phyloP scores from a whole-genome alignment of 1,140 invertebrate genomes.

The Bombus confusus region DNA sequence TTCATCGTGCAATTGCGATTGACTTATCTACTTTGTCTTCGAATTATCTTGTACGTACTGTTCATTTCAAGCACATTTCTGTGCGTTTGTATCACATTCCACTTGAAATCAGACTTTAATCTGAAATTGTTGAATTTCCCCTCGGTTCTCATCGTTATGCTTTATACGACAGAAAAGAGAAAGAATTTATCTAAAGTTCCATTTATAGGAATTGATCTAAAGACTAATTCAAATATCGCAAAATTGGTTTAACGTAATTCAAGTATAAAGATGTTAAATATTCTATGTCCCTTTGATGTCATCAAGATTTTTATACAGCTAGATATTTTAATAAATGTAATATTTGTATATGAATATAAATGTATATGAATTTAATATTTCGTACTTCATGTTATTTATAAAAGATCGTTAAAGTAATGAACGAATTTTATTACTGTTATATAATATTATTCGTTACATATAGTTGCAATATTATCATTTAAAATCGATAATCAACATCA shows the following conservation, averaged over 20 bases:
- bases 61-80: too few relatives aligned
- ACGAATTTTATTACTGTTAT: background rate
- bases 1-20: too few relatives aligned
- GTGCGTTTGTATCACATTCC: too few relatives aligned
- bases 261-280: background rate
- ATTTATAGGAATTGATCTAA: background rate
- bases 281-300: background rate
- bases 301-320: background rate
- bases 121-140: background rate
- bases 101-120: background rate
- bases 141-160: background rate
- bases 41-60: too few relatives aligned
- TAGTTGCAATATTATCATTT: background rate
- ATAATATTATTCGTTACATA: background rate
- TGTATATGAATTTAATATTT: too few relatives aligned
- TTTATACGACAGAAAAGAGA: background rate
- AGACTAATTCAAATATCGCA: background rate
- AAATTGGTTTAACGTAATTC: background rate
- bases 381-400: background rate
- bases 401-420: background rate
- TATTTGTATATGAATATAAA: too few relatives aligned
- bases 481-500: background rate
- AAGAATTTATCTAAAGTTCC: background rate
- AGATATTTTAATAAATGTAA: background rate
- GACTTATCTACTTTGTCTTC: too few relatives aligned